Conservation (phyloP, 2,113 vertebrate genomes). For the Cisticola juncidis region DNA sequence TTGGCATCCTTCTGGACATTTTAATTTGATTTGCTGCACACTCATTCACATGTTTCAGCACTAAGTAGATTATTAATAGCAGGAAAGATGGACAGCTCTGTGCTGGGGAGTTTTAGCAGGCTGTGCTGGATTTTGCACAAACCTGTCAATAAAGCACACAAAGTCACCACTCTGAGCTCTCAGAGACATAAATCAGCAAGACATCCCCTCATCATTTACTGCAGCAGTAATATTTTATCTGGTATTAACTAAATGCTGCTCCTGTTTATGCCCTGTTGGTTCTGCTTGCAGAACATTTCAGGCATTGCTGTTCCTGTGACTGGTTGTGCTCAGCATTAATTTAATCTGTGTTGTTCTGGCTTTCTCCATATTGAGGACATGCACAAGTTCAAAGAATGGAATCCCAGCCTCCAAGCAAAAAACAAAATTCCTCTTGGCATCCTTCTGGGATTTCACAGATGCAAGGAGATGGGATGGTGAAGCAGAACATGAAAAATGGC, state of each 20-base stretch:
- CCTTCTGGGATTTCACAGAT: not conserved
- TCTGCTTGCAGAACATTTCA: too few relatives aligned
- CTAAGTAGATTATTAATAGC: not conserved
- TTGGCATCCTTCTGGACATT: not conserved
- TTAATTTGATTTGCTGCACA: not conserved
- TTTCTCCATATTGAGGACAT: not conserved
- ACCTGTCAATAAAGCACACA: conserved; percentile 19
- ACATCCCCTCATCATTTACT: not conserved
- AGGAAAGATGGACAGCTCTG: not conserved
- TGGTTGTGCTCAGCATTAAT: not conserved
- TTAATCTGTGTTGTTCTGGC: not conserved
- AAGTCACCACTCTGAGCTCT: not conserved
- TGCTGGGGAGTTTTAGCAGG: not conserved
- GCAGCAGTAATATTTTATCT: not conserved
- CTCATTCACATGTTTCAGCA: not conserved
- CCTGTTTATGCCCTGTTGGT: not conserved
- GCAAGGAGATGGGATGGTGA: not conserved
- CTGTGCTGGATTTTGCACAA: conserved; percentile 74
- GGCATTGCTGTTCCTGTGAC: not conserved
- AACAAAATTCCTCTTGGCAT: not conserved
- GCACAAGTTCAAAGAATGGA: not conserved
- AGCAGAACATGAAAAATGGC: accelerated
- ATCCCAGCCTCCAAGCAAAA: not conserved
- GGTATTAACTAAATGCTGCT: not conserved
- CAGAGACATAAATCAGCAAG: not conserved